Base-by-base conservation (phyloP, 2,113 vertebrate species). In the Ramphastos sulfuratus region DNA sequence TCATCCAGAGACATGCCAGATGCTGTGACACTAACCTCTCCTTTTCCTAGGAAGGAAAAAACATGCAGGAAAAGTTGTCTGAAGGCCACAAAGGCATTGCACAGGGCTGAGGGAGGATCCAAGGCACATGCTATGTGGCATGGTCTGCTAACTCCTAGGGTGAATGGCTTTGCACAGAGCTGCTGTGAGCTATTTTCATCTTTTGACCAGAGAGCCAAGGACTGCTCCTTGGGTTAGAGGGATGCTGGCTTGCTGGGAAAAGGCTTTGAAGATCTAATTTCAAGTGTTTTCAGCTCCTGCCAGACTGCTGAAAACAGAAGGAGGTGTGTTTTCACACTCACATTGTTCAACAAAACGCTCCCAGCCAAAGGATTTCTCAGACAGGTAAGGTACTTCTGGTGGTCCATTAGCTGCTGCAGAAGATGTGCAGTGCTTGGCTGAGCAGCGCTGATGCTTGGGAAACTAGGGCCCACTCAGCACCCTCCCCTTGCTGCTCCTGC, bases 281-380 rank as follows among this genome's bases (percentile, higher is more conserved):
- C 52, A 50, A 82, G 37, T 56, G 37, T 61, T 94, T 89, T 89
- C 91, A 85, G 79, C 72, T 89, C 60, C 81, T 91, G 89, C 60
- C 84, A 92, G 89, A 10, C 35, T 37, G 78, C 44, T 91, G 89
- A 76, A 73, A 75, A 33, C 24, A 54, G 82, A 5, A 80, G 61
- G 54, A 92, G 66, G 66, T 58, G 79, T 8, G 76, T 90, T 85
- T 69, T 80, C 89, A 61, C 67, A 25, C 35, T 66, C 4, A 0
- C 20, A 8, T 58, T 70, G 85, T 70, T 66, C 37, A 82, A 28
- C 67, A 60, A 3, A 21, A 66, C 0, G 2, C 8, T 58, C 31
- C 35, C 0, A 1, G 35, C 42, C 67, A 7, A 42, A n/a, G 86
- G 78, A 25, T 79, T 76, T 89, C 72, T 42, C 82, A 66, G 72